Evolutionary conservation across 2,888 invertebrate species (phyloP).

Genomic region (Antheraea assamensis): DNA sequence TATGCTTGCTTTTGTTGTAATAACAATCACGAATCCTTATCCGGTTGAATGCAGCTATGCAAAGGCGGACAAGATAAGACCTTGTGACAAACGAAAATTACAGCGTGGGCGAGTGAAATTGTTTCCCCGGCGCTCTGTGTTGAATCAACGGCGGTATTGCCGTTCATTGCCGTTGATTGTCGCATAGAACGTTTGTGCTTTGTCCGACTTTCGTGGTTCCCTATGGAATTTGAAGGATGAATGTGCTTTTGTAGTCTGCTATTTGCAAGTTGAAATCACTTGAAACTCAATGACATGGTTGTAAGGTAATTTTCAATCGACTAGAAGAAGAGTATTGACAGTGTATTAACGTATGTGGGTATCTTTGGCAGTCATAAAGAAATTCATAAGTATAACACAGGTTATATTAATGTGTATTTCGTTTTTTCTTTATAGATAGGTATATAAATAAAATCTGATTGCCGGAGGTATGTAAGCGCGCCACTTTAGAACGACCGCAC

Average conservation of each 20-base stretch:
- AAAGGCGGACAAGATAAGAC: constrained; percentile 37
- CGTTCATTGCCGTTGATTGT: too few relatives aligned
- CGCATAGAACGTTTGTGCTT: background rate
- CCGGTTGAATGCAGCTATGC: constrained; percentile 32
- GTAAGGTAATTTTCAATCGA: background rate
- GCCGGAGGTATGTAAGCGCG: too few relatives aligned
- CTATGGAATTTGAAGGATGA: background rate
- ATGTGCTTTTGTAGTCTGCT: background rate
- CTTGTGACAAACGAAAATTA: constrained; percentile 50
- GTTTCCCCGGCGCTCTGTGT: constrained; percentile 14
- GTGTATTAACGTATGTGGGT: too few relatives aligned
- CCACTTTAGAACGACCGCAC: too few relatives aligned
- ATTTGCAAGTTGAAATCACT: background rate
- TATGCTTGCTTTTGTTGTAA: background rate
- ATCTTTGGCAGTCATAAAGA: too few relatives aligned
- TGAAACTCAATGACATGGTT: background rate
- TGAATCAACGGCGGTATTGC: background rate
- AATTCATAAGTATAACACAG: too few relatives aligned
- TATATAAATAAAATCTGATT: too few relatives aligned
- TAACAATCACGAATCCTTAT: constrained; percentile 30
- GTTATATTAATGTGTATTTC: too few relatives aligned
- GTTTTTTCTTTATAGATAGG: too few relatives aligned
- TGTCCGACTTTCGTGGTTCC: background rate
- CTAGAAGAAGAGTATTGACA: too few relatives aligned
- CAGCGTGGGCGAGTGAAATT: constrained; percentile 27